Evolutionary conservation across 1,140 invertebrate species (phyloP).

Genomic region (Kradibia gibbosae): DNA sequence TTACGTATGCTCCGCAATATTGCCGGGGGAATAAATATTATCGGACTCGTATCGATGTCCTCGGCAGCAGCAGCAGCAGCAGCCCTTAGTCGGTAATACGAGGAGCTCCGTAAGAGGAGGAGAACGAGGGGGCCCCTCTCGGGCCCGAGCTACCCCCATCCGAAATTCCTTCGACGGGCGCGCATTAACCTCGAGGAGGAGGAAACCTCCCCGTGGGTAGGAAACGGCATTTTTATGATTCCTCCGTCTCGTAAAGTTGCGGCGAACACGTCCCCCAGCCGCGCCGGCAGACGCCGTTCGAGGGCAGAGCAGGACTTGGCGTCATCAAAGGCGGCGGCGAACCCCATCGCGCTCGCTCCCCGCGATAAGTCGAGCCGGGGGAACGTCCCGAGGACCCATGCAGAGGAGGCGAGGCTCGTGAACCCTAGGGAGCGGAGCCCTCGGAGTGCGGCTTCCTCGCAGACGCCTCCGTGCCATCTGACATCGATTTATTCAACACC

Average conservation of each 20-base stretch:
- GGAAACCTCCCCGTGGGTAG: conserved; percentile 37
- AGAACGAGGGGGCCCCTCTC: too few species aligned
- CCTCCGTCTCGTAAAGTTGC: conserved; percentile 32
- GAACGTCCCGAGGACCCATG: not conserved
- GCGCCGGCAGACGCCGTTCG: not conserved
- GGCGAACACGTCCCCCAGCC: conserved; percentile 18
- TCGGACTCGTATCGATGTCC: too few species aligned
- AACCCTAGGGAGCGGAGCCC: not conserved
- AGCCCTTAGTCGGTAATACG: too few species aligned
- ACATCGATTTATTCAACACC: conserved; percentile 35
- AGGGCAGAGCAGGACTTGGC: too few species aligned
- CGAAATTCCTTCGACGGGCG: not conserved
- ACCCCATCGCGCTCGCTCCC: not conserved
- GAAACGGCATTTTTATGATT: conserved; percentile 43
- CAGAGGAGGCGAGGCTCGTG: not conserved
- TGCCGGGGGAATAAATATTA: too few species aligned
- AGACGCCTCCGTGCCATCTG: not conserved
- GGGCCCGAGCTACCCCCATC: too few species aligned
- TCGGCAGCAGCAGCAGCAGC: too few species aligned
- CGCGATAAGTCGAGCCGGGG: conserved; percentile 12
- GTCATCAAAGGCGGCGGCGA: conserved; percentile 32
- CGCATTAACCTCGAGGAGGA: not conserved
- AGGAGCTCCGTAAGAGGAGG: too few species aligned
- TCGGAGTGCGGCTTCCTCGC: not conserved
- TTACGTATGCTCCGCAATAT: too few species aligned